Conservation (phyloP, 2,797 vertebrate genomes). For the Sebastes matsubarae region DNA sequence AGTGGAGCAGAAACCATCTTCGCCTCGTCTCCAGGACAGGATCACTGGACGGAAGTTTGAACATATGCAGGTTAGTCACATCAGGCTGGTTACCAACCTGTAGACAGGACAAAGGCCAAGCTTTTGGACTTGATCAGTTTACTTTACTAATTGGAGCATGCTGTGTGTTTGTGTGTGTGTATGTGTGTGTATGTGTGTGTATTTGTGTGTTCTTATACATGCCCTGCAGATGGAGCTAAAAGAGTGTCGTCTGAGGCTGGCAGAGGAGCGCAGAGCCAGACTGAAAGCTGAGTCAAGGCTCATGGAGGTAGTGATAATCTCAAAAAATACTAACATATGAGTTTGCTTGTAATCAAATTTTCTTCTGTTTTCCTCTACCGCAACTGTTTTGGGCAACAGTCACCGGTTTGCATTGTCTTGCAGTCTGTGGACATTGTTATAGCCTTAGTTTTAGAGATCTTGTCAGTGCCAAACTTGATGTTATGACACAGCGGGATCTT, state of each 20-base stretch:
- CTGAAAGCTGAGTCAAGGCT: constrained; percentile 86
- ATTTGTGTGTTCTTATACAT: background rate
- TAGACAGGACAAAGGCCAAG: background rate
- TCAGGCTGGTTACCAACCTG: background rate
- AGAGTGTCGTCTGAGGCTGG: constrained; percentile 86
- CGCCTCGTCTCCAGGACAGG: constrained; percentile 40
- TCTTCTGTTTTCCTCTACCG: background rate
- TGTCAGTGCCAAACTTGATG: background rate
- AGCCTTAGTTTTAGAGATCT: background rate
- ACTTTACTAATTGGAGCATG: background rate
- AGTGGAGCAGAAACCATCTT: constrained; percentile 30
- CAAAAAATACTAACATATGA: background rate
- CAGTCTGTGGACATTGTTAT: background rate
- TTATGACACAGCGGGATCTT: background rate
- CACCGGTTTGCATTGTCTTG: background rate
- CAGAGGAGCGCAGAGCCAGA: constrained; percentile 88
- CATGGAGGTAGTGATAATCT: constrained; percentile 83
- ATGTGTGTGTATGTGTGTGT: background rate
- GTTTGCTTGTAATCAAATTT: background rate
- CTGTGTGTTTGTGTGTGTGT: background rate
- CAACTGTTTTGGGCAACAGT: background rate
- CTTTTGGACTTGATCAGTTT: background rate
- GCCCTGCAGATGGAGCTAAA: constrained; percentile 87
- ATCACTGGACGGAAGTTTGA: constrained; percentile 54
- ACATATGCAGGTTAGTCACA: constrained; percentile 61